These are phyloP conservation scores for Ptilonorhynchus violaceus DNA, from an alignment of 2,113 vertebrate species.

Conservation along the genomic window DNA sequence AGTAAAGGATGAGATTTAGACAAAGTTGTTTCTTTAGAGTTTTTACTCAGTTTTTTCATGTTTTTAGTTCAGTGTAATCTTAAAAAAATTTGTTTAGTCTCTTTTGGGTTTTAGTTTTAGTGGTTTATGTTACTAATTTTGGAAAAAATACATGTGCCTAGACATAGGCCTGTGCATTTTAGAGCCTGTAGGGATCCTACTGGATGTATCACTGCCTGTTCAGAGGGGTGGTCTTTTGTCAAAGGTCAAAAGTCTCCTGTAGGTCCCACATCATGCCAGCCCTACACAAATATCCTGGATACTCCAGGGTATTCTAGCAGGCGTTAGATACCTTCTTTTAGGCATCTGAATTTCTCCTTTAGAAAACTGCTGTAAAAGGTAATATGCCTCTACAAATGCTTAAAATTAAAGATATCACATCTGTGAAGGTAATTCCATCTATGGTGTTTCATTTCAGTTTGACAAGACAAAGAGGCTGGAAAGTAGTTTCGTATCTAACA, in stretches of 20 bases:
- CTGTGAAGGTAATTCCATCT: neutral
- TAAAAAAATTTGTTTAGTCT: neutral
- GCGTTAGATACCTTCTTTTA: neutral
- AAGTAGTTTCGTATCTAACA: neutral
- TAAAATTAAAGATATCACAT: neutral
- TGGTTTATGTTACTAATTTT: neutral
- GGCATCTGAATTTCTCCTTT: neutral
- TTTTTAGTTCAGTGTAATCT: neutral
- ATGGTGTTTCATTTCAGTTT: conserved; percentile 14
- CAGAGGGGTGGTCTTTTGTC: neutral
- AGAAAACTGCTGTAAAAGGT: neutral
- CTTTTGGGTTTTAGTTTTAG: neutral
- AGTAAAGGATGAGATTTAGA: neutral
- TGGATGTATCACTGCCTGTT: neutral
- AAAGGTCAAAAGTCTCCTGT: neutral
- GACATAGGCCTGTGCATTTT: neutral
- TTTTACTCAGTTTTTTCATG: neutral
- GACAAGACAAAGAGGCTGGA: neutral
- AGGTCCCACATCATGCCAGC: neutral
- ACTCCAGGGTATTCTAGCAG: neutral
- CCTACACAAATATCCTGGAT: neutral
- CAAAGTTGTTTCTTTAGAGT: neutral
- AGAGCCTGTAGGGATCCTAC: neutral
- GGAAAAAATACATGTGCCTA: neutral
- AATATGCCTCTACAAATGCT: neutral